Percentiles rank a stretch among this genome's conserved stretches.
phyloP scores from a whole-genome alignment of 2,797 vertebrate species.

The Coendou prehensilis region DNA sequence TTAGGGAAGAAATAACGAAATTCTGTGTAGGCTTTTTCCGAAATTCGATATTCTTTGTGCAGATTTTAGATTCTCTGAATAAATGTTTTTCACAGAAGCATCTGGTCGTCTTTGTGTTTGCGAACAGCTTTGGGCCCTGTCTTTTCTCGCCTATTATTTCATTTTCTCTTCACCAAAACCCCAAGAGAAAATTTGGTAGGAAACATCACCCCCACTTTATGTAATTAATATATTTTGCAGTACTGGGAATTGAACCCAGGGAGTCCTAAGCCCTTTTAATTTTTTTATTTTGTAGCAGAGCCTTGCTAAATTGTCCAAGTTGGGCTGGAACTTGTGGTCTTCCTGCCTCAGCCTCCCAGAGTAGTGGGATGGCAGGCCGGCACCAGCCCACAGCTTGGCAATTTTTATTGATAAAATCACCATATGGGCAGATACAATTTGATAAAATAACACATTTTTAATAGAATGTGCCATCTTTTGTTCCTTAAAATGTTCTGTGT shows the following conservation, averaged over 20 bases:
- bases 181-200: no score
- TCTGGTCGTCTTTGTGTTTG: neutral
- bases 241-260: neutral
- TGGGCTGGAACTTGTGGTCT: neutral
- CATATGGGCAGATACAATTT: neutral
- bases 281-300: neutral
- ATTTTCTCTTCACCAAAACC: neutral
- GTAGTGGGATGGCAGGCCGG: neutral
- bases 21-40: slow-evolving; percentile 88
- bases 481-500: neutral
- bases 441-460: neutral
- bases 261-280: neutral
- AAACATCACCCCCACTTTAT: neutral
- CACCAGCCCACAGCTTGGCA: neutral
- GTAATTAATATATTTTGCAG: neutral
- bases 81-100: slow-evolving; percentile 87
- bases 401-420: neutral
- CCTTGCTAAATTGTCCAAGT: neutral
- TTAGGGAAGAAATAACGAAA: slow-evolving; percentile 75
- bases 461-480: neutral
- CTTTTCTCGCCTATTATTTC: neutral
- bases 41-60: slow-evolving; percentile 91
- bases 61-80: slow-evolving; percentile 89
- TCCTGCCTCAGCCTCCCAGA: neutral
- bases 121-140: neutral